These are phyloP conservation scores for Pedionomus torquatus DNA, from an alignment of 2,113 vertebrate species.

Conservation along the genomic window DNA sequence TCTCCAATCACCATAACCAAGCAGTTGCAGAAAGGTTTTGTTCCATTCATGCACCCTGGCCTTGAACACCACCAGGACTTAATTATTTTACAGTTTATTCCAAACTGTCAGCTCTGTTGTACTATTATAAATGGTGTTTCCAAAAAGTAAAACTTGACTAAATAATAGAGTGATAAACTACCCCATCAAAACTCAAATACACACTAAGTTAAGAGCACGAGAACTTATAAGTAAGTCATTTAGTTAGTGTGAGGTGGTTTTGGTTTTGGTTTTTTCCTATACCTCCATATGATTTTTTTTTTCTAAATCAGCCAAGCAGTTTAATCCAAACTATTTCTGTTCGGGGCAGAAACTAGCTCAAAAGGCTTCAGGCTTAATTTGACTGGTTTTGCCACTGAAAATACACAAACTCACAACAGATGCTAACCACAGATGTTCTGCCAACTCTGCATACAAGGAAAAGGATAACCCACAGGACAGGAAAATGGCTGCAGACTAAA, in stretches of 20 bases:
- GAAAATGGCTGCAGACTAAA: not conserved
- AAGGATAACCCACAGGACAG: not conserved
- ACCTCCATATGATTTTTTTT: not conserved
- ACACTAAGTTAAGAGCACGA: not conserved
- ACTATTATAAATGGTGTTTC: not conserved
- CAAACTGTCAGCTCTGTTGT: not conserved
- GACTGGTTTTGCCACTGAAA: not conserved
- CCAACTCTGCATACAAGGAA: not conserved
- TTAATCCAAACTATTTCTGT: not conserved
- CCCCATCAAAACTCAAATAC: not conserved
- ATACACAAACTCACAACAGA: not conserved
- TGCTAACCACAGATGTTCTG: not conserved
- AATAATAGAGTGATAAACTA: not conserved
- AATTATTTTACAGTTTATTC: not conserved
- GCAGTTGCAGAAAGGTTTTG: not conserved
- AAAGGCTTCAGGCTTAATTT: not conserved
- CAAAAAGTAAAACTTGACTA: not conserved
- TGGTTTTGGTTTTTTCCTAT: not conserved
- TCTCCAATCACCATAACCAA: not conserved
- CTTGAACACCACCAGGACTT: accelerated
- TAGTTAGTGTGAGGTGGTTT: not conserved
- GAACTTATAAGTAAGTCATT: not conserved
- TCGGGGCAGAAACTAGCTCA: not conserved
- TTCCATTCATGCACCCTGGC: not conserved
- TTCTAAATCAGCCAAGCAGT: not conserved